Conservation (phyloP, 2,113 vertebrate species). For the Sphyrna mokarran region DNA sequence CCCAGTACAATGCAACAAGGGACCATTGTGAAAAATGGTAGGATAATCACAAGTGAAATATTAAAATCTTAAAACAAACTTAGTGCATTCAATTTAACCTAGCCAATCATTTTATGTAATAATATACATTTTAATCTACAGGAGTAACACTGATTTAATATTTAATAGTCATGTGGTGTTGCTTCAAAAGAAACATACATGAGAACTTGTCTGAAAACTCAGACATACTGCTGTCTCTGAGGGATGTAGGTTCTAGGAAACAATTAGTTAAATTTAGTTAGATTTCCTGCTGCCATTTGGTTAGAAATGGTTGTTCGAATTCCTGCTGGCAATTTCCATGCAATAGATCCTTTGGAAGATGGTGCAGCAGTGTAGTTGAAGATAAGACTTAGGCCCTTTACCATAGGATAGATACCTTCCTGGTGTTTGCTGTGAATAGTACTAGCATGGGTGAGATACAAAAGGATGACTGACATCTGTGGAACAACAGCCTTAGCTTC, state of each 20-base stretch:
- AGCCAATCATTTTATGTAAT: not conserved
- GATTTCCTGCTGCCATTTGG: not conserved
- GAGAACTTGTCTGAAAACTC: not conserved
- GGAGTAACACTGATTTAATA: not conserved
- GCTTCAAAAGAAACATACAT: not conserved
- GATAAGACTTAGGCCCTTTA: not conserved
- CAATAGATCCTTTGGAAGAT: not conserved
- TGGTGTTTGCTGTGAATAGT: not conserved
- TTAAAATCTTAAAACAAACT: not conserved
- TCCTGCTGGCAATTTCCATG: too few species aligned
- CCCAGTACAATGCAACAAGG: conserved; percentile 18
- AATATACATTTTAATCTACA: not conserved
- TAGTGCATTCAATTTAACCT: not conserved
- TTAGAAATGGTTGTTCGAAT: not conserved
- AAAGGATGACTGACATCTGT: not conserved
- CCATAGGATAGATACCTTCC: not conserved
- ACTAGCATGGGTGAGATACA: not conserved
- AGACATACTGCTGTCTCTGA: not conserved
- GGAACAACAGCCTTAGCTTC: not conserved
- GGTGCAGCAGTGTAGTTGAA: not conserved
- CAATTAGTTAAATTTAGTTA: not conserved
- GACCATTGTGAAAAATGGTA: conserved; percentile 34
- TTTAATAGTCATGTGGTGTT: not conserved
- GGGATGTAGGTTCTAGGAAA: not conserved
- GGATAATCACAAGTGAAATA: not conserved